Evolutionary conservation across 2,113 vertebrate genomes (phyloP), one percentile per base, ranked within the genome.

Genomic region (Sprattus sprattus): DNA sequence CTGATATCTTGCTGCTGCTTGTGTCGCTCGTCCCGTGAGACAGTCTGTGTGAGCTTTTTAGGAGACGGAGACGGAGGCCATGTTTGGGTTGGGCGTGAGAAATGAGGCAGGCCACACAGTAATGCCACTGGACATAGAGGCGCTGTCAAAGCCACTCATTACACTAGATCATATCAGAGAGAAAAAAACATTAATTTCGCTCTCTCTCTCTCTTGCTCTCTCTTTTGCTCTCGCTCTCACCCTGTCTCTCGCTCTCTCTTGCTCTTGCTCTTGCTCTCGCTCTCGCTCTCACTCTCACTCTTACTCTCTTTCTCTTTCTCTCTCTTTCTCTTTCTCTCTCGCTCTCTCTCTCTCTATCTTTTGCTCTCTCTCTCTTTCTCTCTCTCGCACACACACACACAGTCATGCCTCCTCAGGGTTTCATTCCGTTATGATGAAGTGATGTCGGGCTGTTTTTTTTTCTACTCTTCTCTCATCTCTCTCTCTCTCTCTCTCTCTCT

Each of bases 131-230:
- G 90, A 92, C 88, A 71, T 28, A 92, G 91, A 92, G 91, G 90
- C 92, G 91, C 88, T 92, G 91, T 94, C 93, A 92, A 45, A 87
- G 47, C 85, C 28, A 89, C 84, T 84, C 91, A 87, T 92, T 90
- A 92, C 89, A 92, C 91, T 94, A 93, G 91, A 94, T 94, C 92
- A 93, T 88, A 89, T 89, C 87, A 88, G 86, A 90, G 90, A 71
- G 64, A 49, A 85, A 83, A 32, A 87, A n/a, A 83, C 44, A 57
- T 87, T 83, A 82, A 16, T 83, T 71, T 18, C 52, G 80, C 81
- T 7, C 46, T n/a, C 57, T n/a, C 57, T 32, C 64, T 32, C 64
- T 32, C 64, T 32, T 25, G 9, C 64, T 9, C 64, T 32, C 64
- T 32, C 64, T 32, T 9, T 13, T 25, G 15, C 64, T 32, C 64